Conservation (phyloP, 2,113 vertebrate species). For the Delphinapterus leucas region DNA sequence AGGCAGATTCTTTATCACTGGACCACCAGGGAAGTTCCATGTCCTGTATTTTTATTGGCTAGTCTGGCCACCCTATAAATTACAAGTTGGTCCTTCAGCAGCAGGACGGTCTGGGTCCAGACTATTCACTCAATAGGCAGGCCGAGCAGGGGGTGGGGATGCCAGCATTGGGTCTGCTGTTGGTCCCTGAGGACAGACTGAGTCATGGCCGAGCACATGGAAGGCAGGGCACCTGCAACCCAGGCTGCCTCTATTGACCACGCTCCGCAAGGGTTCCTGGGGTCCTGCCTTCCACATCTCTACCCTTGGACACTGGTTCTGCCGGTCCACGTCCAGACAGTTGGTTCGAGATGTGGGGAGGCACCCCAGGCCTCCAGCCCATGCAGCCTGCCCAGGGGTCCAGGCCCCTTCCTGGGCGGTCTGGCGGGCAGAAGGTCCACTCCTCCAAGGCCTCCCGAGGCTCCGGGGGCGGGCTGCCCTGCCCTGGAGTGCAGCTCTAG, state of each 20-base stretch:
- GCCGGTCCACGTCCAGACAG: neutral
- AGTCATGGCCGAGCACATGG: neutral
- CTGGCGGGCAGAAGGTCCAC: neutral
- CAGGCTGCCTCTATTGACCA: too few relatives aligned
- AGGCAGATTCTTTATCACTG: too few relatives aligned
- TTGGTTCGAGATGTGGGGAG: neutral
- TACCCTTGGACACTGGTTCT: neutral
- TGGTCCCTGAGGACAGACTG: neutral
- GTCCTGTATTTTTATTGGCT: neutral
- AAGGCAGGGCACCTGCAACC: neutral
- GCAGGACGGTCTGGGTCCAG: neutral
- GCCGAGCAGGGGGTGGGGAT: neutral
- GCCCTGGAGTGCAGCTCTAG: neutral
- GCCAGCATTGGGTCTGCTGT: neutral
- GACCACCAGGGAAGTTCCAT: too few relatives aligned
- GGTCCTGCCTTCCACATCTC: neutral
- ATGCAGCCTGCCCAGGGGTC: neutral
- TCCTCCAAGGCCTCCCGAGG: neutral
- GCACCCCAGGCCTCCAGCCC: accelerated
- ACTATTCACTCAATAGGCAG: accelerated
- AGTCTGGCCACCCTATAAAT: neutral
- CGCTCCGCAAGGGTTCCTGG: neutral
- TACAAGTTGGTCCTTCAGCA: neutral
- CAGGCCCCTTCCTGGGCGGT: neutral
- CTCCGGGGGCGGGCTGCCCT: neutral